Percentiles rank a stretch among this genome's conserved stretches.
These are phyloP conservation scores for Bombyx huttoni DNA, from an alignment of 2,888 invertebrate species.

Conservation along the genomic window DNA sequence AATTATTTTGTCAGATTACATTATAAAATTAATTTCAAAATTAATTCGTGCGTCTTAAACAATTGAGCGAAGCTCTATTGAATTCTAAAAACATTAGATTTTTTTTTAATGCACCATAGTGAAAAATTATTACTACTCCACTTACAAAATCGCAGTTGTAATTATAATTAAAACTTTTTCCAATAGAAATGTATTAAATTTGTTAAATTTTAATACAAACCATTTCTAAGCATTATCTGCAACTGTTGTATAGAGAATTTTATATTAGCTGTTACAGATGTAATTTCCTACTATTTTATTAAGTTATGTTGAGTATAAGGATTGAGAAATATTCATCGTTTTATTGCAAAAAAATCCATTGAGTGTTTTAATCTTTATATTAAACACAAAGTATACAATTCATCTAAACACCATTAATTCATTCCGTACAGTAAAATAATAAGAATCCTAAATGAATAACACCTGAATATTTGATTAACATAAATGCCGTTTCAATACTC, in stretches of 20 bases:
- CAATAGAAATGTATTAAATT: no score
- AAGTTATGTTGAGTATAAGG: conserved; percentile 46
- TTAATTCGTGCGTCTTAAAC: no score
- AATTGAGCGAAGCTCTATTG: no score
- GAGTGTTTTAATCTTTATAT: conserved; percentile 31
- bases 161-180: no score
- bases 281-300: conserved; percentile 37
- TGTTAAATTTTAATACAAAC: background rate
- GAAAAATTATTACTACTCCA: no score
- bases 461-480: conserved; percentile 25
- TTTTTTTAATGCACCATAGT: no score
- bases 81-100: no score
- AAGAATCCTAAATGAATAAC: background rate
- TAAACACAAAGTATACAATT: conserved; percentile 36
- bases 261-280: conserved; percentile 42
- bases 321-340: conserved; percentile 13
- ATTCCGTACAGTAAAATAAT: conserved; percentile 21
- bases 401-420: conserved; percentile 27
- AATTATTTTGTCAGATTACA: no score
- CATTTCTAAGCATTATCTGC: conserved; percentile 27
- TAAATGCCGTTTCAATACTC: conserved; percentile 28
- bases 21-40: no score
- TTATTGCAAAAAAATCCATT: conserved; percentile 1
- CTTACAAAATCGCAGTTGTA: no score
- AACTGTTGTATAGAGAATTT: conserved; percentile 40